A percentile compares a stretch with the other conserved stretches of the same genome.
These are phyloP conservation scores for rat (Rattus norvegicus) DNA, from an alignment of 2,113 vertebrate genomes.

Conservation along the genomic window DNA sequence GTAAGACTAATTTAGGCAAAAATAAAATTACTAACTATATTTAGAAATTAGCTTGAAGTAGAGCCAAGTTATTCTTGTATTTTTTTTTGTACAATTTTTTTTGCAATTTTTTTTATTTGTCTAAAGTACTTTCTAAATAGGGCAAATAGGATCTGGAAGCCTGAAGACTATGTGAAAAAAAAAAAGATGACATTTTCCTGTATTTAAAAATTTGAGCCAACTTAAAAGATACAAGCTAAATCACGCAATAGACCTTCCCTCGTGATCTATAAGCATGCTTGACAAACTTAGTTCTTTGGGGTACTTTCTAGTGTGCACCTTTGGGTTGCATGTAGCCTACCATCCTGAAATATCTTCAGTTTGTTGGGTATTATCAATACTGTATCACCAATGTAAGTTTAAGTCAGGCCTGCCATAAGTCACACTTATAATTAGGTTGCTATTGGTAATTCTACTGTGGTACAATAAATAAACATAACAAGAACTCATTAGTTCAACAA, in stretches of 20 bases:
- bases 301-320: constrained; percentile 27
- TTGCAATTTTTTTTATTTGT: constrained; percentile 48
- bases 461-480: not conserved
- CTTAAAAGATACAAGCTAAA: constrained; percentile 63
- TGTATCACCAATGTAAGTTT: constrained; percentile 40
- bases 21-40: constrained; percentile 53
- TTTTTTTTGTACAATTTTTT: too few relatives aligned
- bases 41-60: constrained; percentile 59
- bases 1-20: constrained; percentile 59
- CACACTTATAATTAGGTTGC: not conserved
- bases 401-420: constrained; percentile 50
- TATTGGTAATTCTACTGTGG: constrained; percentile 59
- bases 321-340: not conserved
- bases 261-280: not conserved
- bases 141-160: constrained; percentile 19
- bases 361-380: constrained; percentile 17
- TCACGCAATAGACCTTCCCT: constrained; percentile 50
- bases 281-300: constrained; percentile 58
- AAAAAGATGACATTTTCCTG: constrained; percentile 47
- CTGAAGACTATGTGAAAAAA: constrained; percentile 30
- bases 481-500: not conserved
- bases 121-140: constrained; percentile 57
- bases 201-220: constrained; percentile 66
- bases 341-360: not conserved
- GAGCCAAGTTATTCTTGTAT: constrained; percentile 33